These are phyloP conservation scores for Alentia gelatinosa DNA, from an alignment of 2,888 invertebrate genomes.

Conservation along the genomic window DNA sequence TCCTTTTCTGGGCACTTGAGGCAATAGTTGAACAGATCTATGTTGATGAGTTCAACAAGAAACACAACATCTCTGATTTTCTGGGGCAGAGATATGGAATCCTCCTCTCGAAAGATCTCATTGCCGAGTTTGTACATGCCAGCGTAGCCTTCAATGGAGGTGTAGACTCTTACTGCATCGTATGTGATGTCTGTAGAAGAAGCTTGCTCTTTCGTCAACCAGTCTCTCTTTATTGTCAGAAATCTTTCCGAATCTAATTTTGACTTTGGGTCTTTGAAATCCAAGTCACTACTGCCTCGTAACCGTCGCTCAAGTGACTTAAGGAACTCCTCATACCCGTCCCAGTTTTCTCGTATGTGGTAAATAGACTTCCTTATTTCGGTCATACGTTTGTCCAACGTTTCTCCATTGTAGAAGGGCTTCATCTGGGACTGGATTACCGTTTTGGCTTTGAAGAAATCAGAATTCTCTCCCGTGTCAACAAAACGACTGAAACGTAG, in stretches of 20 bases:
- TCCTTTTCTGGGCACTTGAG: conserved; percentile 58
- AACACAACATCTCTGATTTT: conserved; percentile 64
- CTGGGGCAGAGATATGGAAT: conserved; percentile 59
- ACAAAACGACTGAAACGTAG: background rate
- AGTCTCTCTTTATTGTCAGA: background rate
- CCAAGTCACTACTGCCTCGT: background rate
- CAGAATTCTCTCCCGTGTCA: background rate
- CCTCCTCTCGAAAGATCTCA: conserved; percentile 62
- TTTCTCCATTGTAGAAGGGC: conserved; percentile 65
- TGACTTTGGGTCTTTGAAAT: background rate
- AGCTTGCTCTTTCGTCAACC: background rate
- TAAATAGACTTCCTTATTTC: conserved; percentile 65
- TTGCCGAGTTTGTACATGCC: conserved; percentile 63
- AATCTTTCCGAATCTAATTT: background rate
- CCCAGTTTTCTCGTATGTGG: conserved; percentile 65
- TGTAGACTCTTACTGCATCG: background rate
- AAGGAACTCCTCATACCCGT: conserved; percentile 61
- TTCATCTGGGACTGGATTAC: conserved; percentile 9
- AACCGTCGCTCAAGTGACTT: conserved; percentile 58
- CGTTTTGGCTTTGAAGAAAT: background rate
- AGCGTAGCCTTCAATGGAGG: conserved; percentile 56
- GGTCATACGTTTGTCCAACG: conserved; percentile 62
- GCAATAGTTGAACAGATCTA: conserved; percentile 67
- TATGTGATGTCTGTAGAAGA: background rate
- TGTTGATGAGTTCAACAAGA: conserved; percentile 68